Conservation (phyloP, 2,113 vertebrate genomes). For the cattle (Bos taurus) region ARS-UCD2.0 NC_037329.1:62931001-62931500, state of each 20-base stretch:
- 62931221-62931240: background rate
- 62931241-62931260: background rate
- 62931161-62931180: background rate
- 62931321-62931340: background rate
- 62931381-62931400: background rate
- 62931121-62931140: background rate
- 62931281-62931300: background rate
- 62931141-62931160: background rate
- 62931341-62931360: background rate
- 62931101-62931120: background rate
- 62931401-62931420: accelerated
- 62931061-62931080: background rate
- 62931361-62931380: background rate
- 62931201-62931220: background rate
- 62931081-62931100: background rate
- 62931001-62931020: background rate
- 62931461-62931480: background rate
- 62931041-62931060: background rate
- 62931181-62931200: background rate
- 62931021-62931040: background rate
- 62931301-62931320: background rate
- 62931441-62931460: background rate
- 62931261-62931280: background rate
- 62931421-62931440: background rate
- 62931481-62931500: background rate